Conservation (phyloP, 2,113 vertebrate species). For the Macquaria australasica region DNA sequence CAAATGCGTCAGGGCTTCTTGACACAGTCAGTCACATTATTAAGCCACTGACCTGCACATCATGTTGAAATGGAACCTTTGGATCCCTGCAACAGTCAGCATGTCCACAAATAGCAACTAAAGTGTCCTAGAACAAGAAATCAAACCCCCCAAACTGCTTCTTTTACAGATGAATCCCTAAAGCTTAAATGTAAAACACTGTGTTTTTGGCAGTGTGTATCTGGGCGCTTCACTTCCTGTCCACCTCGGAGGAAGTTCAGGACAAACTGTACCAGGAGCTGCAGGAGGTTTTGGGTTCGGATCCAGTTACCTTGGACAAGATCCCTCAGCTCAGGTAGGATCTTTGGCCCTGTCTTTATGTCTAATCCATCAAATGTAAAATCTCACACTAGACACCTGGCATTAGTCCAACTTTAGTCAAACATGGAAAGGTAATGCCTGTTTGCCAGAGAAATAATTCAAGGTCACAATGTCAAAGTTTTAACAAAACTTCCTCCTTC, state of each 20-base stretch:
- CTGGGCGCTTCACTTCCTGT: slow-evolving; percentile 95
- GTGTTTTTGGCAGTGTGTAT: slow-evolving; percentile 89
- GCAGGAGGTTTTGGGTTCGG: slow-evolving; percentile 88
- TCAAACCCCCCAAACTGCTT: neutral
- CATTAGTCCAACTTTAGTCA: neutral
- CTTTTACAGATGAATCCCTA: neutral
- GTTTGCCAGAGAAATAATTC: too few relatives aligned
- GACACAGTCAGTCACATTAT: too few relatives aligned
- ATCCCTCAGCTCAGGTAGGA: slow-evolving; percentile 92
- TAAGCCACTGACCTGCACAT: too few relatives aligned
- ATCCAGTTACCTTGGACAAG: slow-evolving; percentile 89
- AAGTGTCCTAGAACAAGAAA: too few relatives aligned
- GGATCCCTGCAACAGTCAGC: neutral
- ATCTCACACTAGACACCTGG: neutral
- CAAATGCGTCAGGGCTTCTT: too few relatives aligned
- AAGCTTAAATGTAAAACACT: neutral
- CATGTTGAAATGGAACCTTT: neutral
- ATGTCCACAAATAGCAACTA: too few relatives aligned
- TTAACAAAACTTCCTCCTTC: too few relatives aligned
- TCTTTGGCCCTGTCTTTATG: neutral
- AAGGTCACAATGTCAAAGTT: too few relatives aligned
- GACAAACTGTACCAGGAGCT: slow-evolving; percentile 91
- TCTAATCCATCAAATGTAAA: neutral
- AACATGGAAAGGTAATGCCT: neutral
- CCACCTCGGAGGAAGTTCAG: slow-evolving; percentile 91